Evolutionary conservation across 2,797 vertebrate species (phyloP).

Genomic region (Acrocephalus scirpaceus): DNA sequence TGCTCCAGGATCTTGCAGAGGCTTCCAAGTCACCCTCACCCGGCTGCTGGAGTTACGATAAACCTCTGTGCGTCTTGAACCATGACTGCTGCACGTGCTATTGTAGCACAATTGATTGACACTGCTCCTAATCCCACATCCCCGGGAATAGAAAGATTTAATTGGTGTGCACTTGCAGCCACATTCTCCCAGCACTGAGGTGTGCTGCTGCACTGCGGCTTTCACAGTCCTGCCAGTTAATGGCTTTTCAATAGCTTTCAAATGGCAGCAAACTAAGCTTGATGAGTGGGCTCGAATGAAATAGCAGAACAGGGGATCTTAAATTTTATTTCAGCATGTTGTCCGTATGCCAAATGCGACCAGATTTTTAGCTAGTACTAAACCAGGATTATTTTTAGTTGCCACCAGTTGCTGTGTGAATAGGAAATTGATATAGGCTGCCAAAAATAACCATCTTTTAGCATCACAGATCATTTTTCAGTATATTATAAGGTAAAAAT

Average conservation of each 20-base stretch:
- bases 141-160: conserved; percentile 63
- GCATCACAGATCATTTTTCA: conserved; percentile 38
- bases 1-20: conserved; percentile 66
- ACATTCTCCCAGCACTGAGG: conserved; percentile 76
- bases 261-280: conserved; percentile 73
- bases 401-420: conserved; percentile 78
- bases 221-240: conserved; percentile 72
- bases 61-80: conserved; percentile 71
- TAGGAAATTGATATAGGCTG: conserved; percentile 56
- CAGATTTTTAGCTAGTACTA: conserved; percentile 56
- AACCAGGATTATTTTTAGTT: conserved; percentile 72
- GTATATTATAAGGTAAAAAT: conserved; percentile 42
- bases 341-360: neutral
- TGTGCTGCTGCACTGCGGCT: conserved; percentile 84
- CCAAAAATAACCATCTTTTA: conserved; percentile 71
- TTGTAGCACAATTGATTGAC: conserved; percentile 85
- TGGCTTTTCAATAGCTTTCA: conserved; percentile 75
- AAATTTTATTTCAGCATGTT: conserved; percentile 15
- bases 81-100: conserved; percentile 85
- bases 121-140: conserved; percentile 72
- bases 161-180: conserved; percentile 81
- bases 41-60: conserved; percentile 74
- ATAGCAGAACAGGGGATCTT: conserved; percentile 35
- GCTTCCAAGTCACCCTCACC: conserved; percentile 71
- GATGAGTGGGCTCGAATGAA: conserved; percentile 67